A percentile compares a stretch with the other conserved stretches of the same genome.
These are phyloP conservation scores for Astreopora myriophthalma DNA, from an alignment of 64 coral and sea anemone genomes.

Conservation along the genomic window DNA sequence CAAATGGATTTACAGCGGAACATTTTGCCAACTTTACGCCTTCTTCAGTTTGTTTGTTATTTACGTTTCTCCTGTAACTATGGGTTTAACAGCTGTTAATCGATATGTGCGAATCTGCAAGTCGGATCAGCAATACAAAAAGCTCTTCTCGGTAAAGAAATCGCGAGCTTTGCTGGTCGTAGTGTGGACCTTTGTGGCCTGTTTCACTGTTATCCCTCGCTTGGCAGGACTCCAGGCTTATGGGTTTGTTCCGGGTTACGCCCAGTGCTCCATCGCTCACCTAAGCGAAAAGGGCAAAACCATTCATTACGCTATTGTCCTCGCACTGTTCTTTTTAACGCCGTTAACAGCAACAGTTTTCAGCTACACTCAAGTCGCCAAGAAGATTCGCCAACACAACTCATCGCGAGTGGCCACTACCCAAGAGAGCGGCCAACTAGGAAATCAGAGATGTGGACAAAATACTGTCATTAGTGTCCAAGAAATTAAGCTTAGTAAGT, in stretches of 20 bases:
- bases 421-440: neutral
- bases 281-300: neutral
- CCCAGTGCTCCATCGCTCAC: neutral
- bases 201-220: neutral
- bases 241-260: neutral
- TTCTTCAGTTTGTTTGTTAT: constrained; percentile 15
- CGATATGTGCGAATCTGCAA: neutral
- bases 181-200: neutral
- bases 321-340: neutral
- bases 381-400: neutral
- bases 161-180: neutral
- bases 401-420: neutral
- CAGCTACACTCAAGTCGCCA: neutral
- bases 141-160: neutral
- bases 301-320: neutral
- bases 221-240: neutral
- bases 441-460: neutral
- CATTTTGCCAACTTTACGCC: neutral
- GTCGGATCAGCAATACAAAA: neutral
- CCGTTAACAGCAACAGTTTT: neutral
- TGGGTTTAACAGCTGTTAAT: neutral
- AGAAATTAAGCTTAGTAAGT: neutral
- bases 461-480: neutral
- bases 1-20: neutral
- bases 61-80: neutral